Base-by-base conservation (phyloP, 2,113 vertebrate species). In the Actenoides lindsayi region DNA sequence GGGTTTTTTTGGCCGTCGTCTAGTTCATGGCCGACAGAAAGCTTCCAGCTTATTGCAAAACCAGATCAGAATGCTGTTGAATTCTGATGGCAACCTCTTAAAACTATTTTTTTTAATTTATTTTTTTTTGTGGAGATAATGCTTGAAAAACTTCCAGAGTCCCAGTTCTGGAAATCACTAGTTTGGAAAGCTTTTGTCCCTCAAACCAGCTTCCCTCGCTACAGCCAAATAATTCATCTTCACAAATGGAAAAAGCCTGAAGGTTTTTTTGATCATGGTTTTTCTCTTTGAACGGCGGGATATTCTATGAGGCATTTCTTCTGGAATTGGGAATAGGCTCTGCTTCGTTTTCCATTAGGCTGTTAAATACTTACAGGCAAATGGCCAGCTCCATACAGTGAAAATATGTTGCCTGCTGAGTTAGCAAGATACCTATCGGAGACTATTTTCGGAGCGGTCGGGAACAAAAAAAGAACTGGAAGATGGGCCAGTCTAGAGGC, bases 61-160 rank as follows among this genome's bases (percentile, higher is more conserved):
- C 37, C 51, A 21, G 87, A 11, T 87, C 83, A 19, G 59, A 80
- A 28, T 23, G 83, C 87, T 91, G 91, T 62, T 44, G 90, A 68
- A 27, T 73, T 83, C 91, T 78, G 84, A 8, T 74, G 85, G 59
- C 71, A 96, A 83, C 71, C 39, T 73, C 81, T 74, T 74, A 42
- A 68, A 68, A 54, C 3, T 68, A 37, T 37, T 37, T 37, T 8
- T 37, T 37, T 37, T 37, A 8, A 8, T 37, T 37, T 37, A 8
- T 37, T 5, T 86, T 88, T 92, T 69, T 18, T 11, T 23, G 3
- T 28, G 77, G 46, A 82, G 93, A 94, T 83, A 91, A 95, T 94
- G 90, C 89, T 94, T 89, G 89, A 77, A 80, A 80, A 91, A 71
- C 65, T 16, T 89, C 95, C 91, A 83, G 63, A 37, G 67, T 62